Base-by-base conservation (phyloP, 2,113 vertebrate genomes). In the Periophthalmodon schlosseri region DNA sequence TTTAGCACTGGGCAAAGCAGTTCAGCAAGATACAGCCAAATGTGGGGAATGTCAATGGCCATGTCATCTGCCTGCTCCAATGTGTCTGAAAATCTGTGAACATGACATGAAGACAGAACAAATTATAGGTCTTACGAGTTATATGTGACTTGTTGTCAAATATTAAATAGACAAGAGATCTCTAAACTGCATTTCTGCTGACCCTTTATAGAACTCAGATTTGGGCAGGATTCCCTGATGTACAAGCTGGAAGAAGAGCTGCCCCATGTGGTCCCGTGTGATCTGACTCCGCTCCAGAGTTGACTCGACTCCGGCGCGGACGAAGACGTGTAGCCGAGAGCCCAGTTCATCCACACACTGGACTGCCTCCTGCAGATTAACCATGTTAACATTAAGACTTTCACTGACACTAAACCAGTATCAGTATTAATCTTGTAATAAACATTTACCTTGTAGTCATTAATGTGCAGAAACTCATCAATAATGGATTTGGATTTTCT, bases 1-100 rank as follows among this genome's bases (percentile, higher is more conserved):
- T 93, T 97, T 82, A 99, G 92, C 93, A 98, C 75, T 56, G 97
- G 97, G 70, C 94, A 94, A 76, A 99, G 95, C 87, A 99, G 85
- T 92, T 99, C 97, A 33, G 96, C 97, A 84, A 99, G 95, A 89
- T 99, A 99, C 88, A 98, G 86, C 97, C 97, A 99, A 80, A 99
- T 99, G 80, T 99, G 97, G 69, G 98, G 98, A 84, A 99, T 96
- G 89, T 99, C 98, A 79, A 99, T 99, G 79, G 97, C 96, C 98
- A 99, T 99, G 78, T 99, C 97, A 0, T 99, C 98, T 0, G 98
- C 97, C 79, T 95, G 86, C 91, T 99, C 98, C 93, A 99, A 87
- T 50, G 94, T 99, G 68, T 98, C 97, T 0, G 95, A 88, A 91
- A 99, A 97, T 81, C 98, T 97, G 88, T 21, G 56, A 2, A 72